A percentile compares a stretch with the other conserved stretches of the same genome.
Evolutionary conservation across 1,140 invertebrate genomes (phyloP).

Genomic region (Neuroterus valhalla): DNA sequence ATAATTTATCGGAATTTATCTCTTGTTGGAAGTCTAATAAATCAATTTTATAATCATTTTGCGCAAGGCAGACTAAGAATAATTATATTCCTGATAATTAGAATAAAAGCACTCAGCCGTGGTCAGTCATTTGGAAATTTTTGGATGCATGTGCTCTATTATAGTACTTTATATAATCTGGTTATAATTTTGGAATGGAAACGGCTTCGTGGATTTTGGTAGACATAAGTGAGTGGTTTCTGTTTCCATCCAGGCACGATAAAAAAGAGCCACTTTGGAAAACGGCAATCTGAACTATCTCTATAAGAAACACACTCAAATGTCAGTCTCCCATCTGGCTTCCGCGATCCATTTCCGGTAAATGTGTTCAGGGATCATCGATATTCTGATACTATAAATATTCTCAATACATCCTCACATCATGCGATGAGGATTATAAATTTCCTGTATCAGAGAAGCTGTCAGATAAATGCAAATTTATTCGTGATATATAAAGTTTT

Average conservation of each 20-base stretch:
- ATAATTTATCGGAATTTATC: too few relatives aligned
- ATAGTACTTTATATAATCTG: too few relatives aligned
- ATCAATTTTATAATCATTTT: too few relatives aligned
- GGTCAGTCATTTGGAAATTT: too few relatives aligned
- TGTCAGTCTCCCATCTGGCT: constrained; percentile 6
- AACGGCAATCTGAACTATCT: constrained; percentile 9
- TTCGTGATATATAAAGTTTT: too few relatives aligned
- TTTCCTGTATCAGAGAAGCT: background rate
- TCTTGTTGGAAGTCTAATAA: too few relatives aligned
- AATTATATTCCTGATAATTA: too few relatives aligned
- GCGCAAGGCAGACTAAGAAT: too few relatives aligned
- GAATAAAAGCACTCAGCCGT: too few relatives aligned
- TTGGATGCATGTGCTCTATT: too few relatives aligned
- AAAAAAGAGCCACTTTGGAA: constrained; percentile 6
- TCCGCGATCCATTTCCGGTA: constrained; percentile 15
- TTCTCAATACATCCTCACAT: constrained; percentile 6
- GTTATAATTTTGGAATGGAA: background rate
- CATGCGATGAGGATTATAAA: background rate
- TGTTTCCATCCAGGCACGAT: background rate
- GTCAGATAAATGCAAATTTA: too few relatives aligned
- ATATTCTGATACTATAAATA: constrained; percentile 7
- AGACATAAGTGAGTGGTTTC: background rate
- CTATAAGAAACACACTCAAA: constrained; percentile 2
- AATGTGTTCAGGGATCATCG: background rate
- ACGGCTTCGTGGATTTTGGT: background rate